Evolutionary conservation across 2,888 invertebrate species (phyloP).

Genomic region (Apamea sordens): DNA sequence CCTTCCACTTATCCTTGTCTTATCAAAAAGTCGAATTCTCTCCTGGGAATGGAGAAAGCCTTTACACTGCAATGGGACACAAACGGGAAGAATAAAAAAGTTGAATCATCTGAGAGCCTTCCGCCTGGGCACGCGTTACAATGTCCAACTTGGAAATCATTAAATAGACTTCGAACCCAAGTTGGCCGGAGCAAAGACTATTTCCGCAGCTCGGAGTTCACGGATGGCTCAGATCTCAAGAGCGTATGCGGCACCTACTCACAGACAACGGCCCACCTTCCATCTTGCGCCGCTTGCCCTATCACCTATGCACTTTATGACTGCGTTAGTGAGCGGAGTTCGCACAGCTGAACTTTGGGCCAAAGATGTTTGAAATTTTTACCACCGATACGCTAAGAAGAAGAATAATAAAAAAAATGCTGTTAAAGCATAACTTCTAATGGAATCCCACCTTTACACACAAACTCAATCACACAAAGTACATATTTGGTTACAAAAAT

Average conservation of each 20-base stretch:
- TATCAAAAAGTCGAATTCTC: no score
- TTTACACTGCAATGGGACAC: no score
- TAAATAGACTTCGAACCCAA: background rate
- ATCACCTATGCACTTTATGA: background rate
- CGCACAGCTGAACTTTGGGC: background rate
- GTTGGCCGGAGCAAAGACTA: background rate
- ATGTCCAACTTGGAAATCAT: background rate
- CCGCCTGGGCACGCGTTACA: background rate
- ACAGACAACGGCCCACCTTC: no score
- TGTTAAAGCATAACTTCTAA: conserved; percentile 20
- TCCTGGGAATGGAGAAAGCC: no score
- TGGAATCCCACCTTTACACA: conserved; percentile 32
- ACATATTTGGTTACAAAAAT: conserved; percentile 66
- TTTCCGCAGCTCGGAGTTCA: background rate
- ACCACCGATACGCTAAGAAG: background rate
- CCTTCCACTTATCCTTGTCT: no score
- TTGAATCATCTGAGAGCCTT: background rate
- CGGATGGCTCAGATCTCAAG: background rate
- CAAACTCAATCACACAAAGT: conserved; percentile 61
- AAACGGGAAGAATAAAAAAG: background rate
- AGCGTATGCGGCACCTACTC: background rate
- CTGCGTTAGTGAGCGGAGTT: background rate
- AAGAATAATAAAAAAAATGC: background rate
- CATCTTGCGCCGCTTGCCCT: no score
- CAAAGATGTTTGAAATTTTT: background rate